A percentile compares a stretch with the other conserved stretches of the same genome.
Conservation (phyloP, 35 echinoderm and acorn worm species). For the Strongylocentrotus purpuratus region DNA sequence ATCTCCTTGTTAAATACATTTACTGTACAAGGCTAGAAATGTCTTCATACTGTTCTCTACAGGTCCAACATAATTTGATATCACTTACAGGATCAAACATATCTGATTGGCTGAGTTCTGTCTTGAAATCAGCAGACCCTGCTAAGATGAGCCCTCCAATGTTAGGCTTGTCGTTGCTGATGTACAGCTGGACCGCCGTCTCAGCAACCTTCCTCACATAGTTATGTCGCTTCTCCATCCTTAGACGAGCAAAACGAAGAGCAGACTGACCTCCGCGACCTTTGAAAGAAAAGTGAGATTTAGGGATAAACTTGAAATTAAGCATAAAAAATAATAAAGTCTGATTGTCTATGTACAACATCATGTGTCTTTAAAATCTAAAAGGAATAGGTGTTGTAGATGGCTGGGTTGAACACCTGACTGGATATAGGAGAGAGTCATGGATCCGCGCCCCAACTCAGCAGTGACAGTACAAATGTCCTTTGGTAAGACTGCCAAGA, state of each 20-base stretch:
- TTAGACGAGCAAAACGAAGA: constrained; percentile 96
- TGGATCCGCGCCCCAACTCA: no score
- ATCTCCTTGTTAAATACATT: no score
- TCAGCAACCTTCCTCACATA: constrained; percentile 97
- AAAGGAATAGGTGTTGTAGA: not conserved
- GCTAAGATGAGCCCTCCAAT: constrained; percentile 93
- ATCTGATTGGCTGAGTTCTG: constrained; percentile 98
- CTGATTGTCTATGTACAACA: no score
- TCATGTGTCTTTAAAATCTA: no score
- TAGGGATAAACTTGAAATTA: no score
- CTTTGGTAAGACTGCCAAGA: no score
- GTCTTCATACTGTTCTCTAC: no score
- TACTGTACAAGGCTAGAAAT: no score
- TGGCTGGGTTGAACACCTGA: not conserved
- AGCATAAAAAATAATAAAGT: no score
- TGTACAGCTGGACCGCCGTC: constrained; percentile 89
- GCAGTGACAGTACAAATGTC: no score
- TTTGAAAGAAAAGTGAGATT: not conserved
- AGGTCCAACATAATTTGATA: not conserved
- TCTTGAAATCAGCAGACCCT: constrained; percentile 98
- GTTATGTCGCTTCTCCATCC: constrained; percentile 99
- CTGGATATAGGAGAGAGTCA: no score
- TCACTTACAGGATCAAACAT: constrained; percentile 99
- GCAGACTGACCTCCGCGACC: constrained; percentile 99
- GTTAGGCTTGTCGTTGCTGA: constrained; percentile 95